phyloP scores from a whole-genome alignment of 2,113 vertebrate species.

The Redunca redunca region DNA sequence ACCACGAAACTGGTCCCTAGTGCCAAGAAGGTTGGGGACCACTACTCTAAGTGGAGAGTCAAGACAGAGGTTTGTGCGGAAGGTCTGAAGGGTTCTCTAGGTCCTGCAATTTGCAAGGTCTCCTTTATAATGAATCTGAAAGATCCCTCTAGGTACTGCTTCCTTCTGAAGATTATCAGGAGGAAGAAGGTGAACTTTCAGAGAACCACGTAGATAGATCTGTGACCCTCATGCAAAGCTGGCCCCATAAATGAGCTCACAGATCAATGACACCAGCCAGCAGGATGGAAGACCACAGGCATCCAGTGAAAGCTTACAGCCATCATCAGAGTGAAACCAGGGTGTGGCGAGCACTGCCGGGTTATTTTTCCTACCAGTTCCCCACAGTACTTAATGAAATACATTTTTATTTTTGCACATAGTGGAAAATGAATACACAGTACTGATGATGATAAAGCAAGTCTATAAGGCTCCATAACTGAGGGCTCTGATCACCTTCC shows the following conservation, averaged over 20 bases:
- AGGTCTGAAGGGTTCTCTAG: neutral
- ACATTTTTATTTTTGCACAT: neutral
- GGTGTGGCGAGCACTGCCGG: neutral
- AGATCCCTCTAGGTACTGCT: neutral
- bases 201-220: neutral
- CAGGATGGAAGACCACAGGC: neutral
- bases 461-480: neutral
- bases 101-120: neutral
- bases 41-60: neutral
- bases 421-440: constrained; percentile 34
- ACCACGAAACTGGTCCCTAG: neutral
- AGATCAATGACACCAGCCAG: neutral
- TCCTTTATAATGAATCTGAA: neutral
- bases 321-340: neutral
- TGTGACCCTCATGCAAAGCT: neutral
- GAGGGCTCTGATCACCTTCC: constrained; percentile 32
- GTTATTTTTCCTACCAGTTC: neutral
- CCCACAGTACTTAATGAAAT: neutral
- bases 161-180: neutral
- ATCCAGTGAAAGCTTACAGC: neutral
- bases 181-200: neutral
- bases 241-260: neutral
- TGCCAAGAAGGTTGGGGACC: neutral
- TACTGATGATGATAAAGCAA: neutral
- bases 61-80: neutral